Evolutionary conservation across 2,113 vertebrate genomes (phyloP), one percentile per base, ranked within the genome.

Genomic region (Sterrhoptilus dennistouni): DNA sequence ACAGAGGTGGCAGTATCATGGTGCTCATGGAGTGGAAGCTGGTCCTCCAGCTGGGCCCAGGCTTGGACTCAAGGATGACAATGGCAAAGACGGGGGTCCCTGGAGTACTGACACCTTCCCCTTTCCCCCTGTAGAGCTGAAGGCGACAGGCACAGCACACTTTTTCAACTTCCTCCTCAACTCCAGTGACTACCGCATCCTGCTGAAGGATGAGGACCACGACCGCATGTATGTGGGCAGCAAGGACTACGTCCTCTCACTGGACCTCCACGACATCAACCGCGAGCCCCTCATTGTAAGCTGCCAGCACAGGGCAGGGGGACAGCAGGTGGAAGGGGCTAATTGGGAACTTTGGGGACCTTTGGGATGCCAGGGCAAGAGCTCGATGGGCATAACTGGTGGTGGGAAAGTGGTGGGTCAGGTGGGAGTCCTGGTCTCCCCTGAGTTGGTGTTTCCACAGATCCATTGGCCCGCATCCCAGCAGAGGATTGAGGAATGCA

Each of bases 181-280:
- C 97, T 99, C 99, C 2, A 99, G 99, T 0, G 99, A 99, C 97
- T 99, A 99, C 96, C 98, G 99, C 53, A 99, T 99, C 96, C 98
- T 99, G 78, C 98, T 99, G 78, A 99, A 99, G 98, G 99, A 99
- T 8, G 99, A 99, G 95, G 99, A 99, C 98, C 99, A 99, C 2
- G 99, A 99, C 97, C 99, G 99, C 94, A 99, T 99, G 99, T 99
- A 99, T 4, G 99, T 99, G 97, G 99, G 99, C 97, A 99, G 99
- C 98, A 99, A 99, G 97, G 99, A 99, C 98, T 99, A 99, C 6
- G 98, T 99, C 96, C 98, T 99, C 45, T 99, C 99, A 0, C 97
- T 99, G 98, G 99, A 99, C 95, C 98, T 99, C 72, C 99, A 99
- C 5, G 99, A 99, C 98, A 99, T 99, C 98, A 99, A 99, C 98